Evolutionary conservation across 2,888 invertebrate genomes (phyloP).

Genomic region (Cryptocephalus moraei): DNA sequence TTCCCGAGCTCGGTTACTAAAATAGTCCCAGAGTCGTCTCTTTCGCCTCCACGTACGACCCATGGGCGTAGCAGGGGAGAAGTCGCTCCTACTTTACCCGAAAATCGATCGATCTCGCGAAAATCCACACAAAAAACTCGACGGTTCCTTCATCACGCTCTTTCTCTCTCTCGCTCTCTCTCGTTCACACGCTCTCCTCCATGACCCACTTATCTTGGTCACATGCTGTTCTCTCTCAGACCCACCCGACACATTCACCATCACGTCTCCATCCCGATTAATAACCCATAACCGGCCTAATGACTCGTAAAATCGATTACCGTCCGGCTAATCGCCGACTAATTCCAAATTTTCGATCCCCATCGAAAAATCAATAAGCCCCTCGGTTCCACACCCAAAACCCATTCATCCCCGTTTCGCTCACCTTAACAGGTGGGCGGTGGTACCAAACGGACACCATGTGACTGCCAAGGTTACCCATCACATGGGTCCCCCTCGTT

Average conservation of each 20-base stretch:
- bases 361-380: background rate
- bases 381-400: too few relatives aligned
- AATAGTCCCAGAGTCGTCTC: constrained; percentile 7
- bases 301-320: too few relatives aligned
- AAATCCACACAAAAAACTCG: too few relatives aligned
- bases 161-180: background rate
- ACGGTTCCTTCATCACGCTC: too few relatives aligned
- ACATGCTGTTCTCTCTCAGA: constrained; percentile 33
- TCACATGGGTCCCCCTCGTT: constrained; percentile 15
- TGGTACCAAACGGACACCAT: constrained; percentile 24
- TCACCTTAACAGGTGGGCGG: constrained; percentile 24
- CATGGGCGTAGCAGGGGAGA: too few relatives aligned
- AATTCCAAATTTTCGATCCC: background rate
- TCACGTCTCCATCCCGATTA: too few relatives aligned
- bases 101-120: too few relatives aligned
- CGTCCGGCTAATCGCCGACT: too few relatives aligned
- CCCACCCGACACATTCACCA: constrained; percentile 28
- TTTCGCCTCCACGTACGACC: too few relatives aligned
- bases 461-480: constrained; percentile 31
- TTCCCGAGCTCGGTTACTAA: constrained; percentile 3
- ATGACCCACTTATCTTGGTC: constrained; percentile 36
- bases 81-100: too few relatives aligned
- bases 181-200: constrained; percentile 5
- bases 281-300: too few relatives aligned
- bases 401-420: background rate